phyloP scores from a whole-genome alignment of 1,140 invertebrate genomes.

The Heliconius himera region DNA sequence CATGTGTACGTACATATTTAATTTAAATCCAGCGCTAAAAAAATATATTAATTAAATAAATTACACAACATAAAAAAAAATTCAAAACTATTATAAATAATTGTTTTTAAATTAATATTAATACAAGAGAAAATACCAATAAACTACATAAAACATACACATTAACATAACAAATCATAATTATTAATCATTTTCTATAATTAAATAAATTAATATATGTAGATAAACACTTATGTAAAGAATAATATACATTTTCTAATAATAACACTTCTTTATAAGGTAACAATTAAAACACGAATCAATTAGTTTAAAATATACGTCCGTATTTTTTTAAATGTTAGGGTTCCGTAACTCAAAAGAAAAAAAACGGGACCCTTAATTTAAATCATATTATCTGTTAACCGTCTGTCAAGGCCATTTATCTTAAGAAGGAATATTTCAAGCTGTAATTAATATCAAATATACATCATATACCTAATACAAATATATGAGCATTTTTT shows the following conservation, averaged over 20 bases:
- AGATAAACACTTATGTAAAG: neutral
- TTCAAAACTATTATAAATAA: neutral
- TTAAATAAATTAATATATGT: neutral
- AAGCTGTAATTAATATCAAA: too few relatives aligned
- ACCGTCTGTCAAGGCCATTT: too few relatives aligned
- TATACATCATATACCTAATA: too few relatives aligned
- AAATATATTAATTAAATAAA: constrained; percentile 4
- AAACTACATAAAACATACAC: neutral
- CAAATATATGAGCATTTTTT: too few relatives aligned
- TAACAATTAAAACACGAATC: neutral
- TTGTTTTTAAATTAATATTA: neutral
- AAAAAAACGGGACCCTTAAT: too few relatives aligned
- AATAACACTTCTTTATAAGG: neutral
- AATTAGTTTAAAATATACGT: neutral
- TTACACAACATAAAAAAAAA: too few relatives aligned
- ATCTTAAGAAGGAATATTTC: too few relatives aligned
- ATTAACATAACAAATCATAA: neutral
- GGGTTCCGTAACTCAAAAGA: too few relatives aligned
- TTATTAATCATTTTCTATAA: neutral
- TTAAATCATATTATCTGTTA: too few relatives aligned
- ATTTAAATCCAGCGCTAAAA: neutral
- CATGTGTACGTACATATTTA: neutral
- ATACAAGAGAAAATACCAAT: neutral
- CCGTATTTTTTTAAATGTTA: too few relatives aligned
- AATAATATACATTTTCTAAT: neutral